Evolutionary conservation across 1,140 invertebrate genomes (phyloP), one percentile per base, ranked within the genome.

Genomic region (Subanguina moxae): DNA sequence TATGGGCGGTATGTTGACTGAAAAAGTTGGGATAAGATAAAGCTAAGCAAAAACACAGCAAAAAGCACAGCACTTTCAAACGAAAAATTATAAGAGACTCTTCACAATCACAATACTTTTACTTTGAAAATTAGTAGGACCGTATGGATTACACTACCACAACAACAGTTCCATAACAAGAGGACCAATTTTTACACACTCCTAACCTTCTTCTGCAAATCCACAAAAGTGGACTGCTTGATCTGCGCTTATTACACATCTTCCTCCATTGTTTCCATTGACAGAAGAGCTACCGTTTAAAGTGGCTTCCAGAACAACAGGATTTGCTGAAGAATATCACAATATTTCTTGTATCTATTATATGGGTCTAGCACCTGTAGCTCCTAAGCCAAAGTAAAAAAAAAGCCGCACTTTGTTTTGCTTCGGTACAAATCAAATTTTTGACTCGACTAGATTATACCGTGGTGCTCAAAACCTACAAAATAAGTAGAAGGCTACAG

Each of bases 151-250:
- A 7, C 62, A 64, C 62, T 8, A 1, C 21, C 65, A 57, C 68
- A n/a, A 65, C 30, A 28, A 15, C 42, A n/a, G n/a, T n/a, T n/a
- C n/a, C n/a, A n/a, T n/a, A n/a, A n/a, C n/a, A n/a, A n/a, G n/a
- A n/a, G n/a, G n/a, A 30, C 43, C 43, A 25, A 52, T 32, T 19
- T 52, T 73, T 32, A 30, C 30, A 19, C 13, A 17, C 13, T 32
- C 23, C 71, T 46, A 66, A 80, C 78, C 77, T 81, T 78, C 81
- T 70, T 82, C 81, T 57, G 70, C 74, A 64, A 80, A 74, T 63
- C 79, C 79, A 67, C 79, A 81, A 62, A 76, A 81, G 64, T 81
- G 79, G 13, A 72, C 73, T 17, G 79, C 81, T 62, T 80, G 80
- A 64, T 81, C 79, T 56, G 79, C 79, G 43, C 80, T 82, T 42